phyloP scores from a whole-genome alignment of 2,113 vertebrate species.

The Oriolus oriolus region DNA sequence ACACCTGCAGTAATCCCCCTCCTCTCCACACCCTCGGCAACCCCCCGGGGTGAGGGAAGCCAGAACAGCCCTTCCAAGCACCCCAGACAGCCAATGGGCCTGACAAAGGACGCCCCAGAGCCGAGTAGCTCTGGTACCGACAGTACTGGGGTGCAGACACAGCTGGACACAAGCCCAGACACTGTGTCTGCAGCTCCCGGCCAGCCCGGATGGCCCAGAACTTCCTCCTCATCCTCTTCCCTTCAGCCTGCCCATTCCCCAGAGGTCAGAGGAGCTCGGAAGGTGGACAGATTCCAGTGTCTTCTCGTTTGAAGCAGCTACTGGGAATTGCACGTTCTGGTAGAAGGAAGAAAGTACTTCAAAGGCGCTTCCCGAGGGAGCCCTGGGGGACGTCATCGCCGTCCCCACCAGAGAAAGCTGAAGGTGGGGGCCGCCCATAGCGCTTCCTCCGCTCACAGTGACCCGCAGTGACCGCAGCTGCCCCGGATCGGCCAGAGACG shows the following conservation, averaged over 20 bases:
- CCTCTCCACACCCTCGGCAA: rapidly evolving
- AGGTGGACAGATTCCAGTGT: rapidly evolving
- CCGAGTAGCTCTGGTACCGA: neutral
- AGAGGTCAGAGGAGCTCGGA: neutral
- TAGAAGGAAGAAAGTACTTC: neutral
- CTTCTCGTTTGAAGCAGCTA: neutral
- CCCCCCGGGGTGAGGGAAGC: rapidly evolving
- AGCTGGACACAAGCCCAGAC: neutral
- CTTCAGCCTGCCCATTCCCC: neutral
- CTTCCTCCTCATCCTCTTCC: neutral
- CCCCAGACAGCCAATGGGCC: neutral
- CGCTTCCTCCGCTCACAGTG: neutral
- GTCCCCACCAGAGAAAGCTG: neutral
- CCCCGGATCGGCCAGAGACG: rapidly evolving
- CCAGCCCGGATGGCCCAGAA: neutral
- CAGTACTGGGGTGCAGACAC: neutral
- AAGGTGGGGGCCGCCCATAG: neutral
- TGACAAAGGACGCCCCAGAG: neutral
- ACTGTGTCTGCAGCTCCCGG: neutral
- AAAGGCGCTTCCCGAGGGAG: neutral
- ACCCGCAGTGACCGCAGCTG: neutral
- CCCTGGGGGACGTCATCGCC: neutral
- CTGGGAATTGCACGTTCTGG: neutral
- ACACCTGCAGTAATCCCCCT: no score
- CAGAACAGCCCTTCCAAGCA: neutral